phyloP scores from a whole-genome alignment of 2,113 vertebrate genomes.

The Halcyon malimbica region DNA sequence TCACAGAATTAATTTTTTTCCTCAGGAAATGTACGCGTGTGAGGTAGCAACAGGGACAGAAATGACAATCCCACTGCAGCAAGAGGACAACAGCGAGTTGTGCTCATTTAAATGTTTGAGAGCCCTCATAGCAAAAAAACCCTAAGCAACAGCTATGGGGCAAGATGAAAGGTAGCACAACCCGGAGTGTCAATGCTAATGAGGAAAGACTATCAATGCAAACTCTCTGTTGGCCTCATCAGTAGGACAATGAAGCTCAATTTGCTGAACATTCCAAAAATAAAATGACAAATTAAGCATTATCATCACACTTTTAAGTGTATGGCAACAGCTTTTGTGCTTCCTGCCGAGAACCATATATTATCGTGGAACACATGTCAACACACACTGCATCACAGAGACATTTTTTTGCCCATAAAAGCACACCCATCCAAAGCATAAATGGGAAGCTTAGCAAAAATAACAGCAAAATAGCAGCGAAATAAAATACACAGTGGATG shows the following conservation, averaged over 20 bases:
- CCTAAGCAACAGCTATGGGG: not conserved
- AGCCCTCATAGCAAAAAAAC: not conserved
- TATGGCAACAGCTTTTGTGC: slow-evolving; percentile 56
- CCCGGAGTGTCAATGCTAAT: slow-evolving; percentile 6
- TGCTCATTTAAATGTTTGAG: slow-evolving; percentile 19
- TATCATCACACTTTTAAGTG: slow-evolving; percentile 27
- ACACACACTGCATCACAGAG: not conserved
- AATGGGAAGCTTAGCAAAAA: not conserved
- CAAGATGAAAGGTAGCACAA: slow-evolving; percentile 23
- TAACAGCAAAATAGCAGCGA: not conserved
- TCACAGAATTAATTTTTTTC: slow-evolving; percentile 4
- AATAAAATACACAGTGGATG: not conserved
- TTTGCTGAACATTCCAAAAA: slow-evolving; percentile 52
- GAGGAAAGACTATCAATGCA: slow-evolving; percentile 22
- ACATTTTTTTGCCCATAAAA: not conserved
- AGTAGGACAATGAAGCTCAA: slow-evolving; percentile 24
- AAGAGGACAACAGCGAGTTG: not conserved
- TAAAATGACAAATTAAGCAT: slow-evolving; percentile 57
- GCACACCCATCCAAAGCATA: not conserved
- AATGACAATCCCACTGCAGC: slow-evolving; percentile 24
- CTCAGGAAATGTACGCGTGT: not conserved
- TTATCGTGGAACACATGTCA: slow-evolving; percentile 41
- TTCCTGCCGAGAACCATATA: slow-evolving; percentile 2
- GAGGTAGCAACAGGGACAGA: not conserved
- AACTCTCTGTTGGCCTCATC: slow-evolving; percentile 23